phyloP scores from a whole-genome alignment of 2,888 invertebrate genomes.

The Caenorhabditis afra region DNA sequence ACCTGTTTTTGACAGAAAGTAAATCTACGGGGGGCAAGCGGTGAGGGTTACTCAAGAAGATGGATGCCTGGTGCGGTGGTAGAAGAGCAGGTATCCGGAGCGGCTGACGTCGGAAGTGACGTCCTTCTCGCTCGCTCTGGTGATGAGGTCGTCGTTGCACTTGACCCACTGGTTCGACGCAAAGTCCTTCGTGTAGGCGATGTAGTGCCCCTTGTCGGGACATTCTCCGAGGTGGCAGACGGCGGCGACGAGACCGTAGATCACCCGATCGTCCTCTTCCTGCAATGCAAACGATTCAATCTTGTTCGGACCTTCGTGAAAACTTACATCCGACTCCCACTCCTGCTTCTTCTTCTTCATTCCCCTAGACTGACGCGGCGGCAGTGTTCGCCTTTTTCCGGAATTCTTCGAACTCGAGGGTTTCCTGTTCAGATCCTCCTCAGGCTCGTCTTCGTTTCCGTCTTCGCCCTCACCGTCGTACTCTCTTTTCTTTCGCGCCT shows the following conservation, averaged over 20 bases:
- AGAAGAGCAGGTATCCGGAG: slow-evolving; percentile 22
- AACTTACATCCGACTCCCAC: too few relatives aligned
- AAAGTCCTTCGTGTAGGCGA: slow-evolving; percentile 19
- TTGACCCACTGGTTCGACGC: background rate
- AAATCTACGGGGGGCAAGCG: too few relatives aligned
- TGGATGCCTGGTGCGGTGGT: slow-evolving; percentile 8
- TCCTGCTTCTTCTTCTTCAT: too few relatives aligned
- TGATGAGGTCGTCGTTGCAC: background rate
- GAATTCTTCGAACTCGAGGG: slow-evolving; percentile 5
- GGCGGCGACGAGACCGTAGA: slow-evolving; percentile 12
- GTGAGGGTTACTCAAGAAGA: too few relatives aligned
- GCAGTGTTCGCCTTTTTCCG: slow-evolving; percentile 11
- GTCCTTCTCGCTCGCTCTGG: background rate
- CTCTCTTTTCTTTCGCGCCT: background rate
- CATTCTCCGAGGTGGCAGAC: slow-evolving; percentile 26
- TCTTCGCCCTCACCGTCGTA: background rate
- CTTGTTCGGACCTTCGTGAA: too few relatives aligned
- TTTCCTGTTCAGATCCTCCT: too few relatives aligned
- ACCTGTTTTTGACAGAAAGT: too few relatives aligned
- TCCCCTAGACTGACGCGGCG: background rate
- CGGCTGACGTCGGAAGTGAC: background rate
- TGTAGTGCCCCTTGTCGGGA: slow-evolving; percentile 35
- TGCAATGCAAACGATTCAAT: too few relatives aligned
- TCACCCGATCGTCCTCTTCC: background rate
- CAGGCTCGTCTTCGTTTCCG: background rate